Percentiles rank a stretch among this genome's conserved stretches.
Evolutionary conservation across 2,888 invertebrate genomes (phyloP).

Genomic region (Argyra leucocephala): DNA sequence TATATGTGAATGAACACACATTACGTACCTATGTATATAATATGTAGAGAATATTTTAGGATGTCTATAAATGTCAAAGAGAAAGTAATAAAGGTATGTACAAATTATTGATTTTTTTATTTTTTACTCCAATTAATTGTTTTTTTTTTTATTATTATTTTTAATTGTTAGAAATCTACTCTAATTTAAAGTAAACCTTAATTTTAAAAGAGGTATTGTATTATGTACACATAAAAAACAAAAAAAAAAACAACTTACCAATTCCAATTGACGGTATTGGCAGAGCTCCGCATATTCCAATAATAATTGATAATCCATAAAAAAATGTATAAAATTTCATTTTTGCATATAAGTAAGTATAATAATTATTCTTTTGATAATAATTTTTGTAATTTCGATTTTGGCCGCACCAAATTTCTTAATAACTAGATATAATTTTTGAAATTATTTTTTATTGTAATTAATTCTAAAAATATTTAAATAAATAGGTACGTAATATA

Average conservation of each 20-base stretch:
- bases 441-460: no score
- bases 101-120: no score
- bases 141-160: no score
- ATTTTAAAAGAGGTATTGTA: no score
- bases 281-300: constrained; percentile 20
- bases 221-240: background rate
- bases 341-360: background rate
- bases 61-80: constrained; percentile 2
- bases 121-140: no score
- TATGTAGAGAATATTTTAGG: background rate
- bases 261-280: constrained; percentile 17
- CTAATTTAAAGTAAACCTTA: no score
- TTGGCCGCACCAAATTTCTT: background rate
- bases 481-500: no score
- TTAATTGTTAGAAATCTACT: no score
- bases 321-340: background rate
- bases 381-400: background rate
- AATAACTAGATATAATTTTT: background rate
- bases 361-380: background rate
- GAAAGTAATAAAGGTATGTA: background rate
- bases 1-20: no score
- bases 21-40: no score
- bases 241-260: constrained; percentile 16
- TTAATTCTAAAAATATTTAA: no score
- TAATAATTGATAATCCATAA: constrained; percentile 8